Conservation (phyloP, 2,888 invertebrate species). For the Leucania comma region DNA sequence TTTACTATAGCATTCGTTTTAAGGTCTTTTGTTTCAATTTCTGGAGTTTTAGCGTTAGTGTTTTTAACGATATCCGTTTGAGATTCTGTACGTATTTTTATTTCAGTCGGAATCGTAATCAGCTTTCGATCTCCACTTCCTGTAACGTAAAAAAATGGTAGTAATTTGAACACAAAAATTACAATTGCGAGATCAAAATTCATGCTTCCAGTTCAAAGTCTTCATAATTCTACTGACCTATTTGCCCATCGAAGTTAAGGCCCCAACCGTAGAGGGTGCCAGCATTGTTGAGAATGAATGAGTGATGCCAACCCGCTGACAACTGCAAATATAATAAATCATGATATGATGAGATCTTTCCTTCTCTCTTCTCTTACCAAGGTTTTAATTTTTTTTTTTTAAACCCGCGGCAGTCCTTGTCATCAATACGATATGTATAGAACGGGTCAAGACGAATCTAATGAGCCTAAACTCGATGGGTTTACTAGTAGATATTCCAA, state of each 20-base stretch:
- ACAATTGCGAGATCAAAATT: too few relatives aligned
- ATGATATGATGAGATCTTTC: too few relatives aligned
- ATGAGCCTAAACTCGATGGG: too few relatives aligned
- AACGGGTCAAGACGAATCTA: too few relatives aligned
- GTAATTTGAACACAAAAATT: too few relatives aligned
- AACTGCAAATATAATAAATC: constrained; percentile 74
- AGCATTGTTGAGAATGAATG: constrained; percentile 93
- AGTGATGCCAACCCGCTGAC: constrained; percentile 96
- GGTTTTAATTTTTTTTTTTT: too few relatives aligned
- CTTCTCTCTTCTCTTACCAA: too few relatives aligned
- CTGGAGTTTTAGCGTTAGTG: constrained; percentile 70
- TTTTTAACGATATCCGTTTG: constrained; percentile 73
- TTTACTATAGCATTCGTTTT: constrained; percentile 86
- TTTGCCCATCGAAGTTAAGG: constrained; percentile 96
- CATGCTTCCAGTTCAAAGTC: too few relatives aligned
- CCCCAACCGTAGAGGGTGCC: constrained; percentile 96
- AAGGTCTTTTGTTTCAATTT: constrained; percentile 70
- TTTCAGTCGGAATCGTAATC: constrained; percentile 89
- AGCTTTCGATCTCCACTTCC: constrained; percentile 92
- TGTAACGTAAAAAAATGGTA: constrained; percentile 50
- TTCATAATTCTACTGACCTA: constrained; percentile 89
- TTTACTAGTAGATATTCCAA: too few relatives aligned
- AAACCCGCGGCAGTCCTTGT: too few relatives aligned
- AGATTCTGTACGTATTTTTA: constrained; percentile 83
- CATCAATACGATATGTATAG: too few relatives aligned